Conservation (phyloP, 1,140 invertebrate species). For the Diorhabda sublineata region DNA sequence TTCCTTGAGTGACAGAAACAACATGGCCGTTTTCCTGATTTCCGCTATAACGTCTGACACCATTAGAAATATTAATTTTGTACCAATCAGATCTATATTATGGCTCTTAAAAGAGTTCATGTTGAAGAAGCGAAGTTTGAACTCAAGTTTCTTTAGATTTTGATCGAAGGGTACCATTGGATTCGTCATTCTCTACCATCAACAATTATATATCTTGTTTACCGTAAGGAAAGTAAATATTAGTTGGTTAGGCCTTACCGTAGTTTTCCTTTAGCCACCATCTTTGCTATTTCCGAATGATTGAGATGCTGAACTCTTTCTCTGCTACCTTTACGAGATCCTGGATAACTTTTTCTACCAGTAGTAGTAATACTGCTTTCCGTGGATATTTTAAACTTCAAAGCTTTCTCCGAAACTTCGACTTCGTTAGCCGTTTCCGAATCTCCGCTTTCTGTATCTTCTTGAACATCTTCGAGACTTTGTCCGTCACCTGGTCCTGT, state of each 20-base stretch:
- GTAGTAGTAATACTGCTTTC: conserved; percentile 52
- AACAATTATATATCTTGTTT: no score
- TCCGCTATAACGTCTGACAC: no score
- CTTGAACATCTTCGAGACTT: conserved; percentile 55
- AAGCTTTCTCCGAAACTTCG: conserved; percentile 69
- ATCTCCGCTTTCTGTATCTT: conserved; percentile 61
- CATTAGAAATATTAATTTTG: no score
- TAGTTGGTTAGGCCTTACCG: conserved; percentile 21
- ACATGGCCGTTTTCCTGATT: no score
- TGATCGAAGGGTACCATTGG: no score
- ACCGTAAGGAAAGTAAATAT: no score
- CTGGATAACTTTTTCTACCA: conserved; percentile 58
- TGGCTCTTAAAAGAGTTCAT: no score
- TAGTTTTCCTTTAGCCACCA: conserved; percentile 41
- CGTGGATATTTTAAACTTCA: conserved; percentile 71
- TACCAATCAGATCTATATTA: no score
- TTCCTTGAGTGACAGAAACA: no score
- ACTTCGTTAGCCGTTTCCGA: conserved; percentile 67
- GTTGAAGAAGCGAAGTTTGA: no score
- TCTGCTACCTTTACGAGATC: conserved; percentile 57
- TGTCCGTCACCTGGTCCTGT: conserved; percentile 51
- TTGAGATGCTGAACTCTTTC: conserved; percentile 49
- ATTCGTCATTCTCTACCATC: no score
- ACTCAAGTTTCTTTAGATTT: no score
- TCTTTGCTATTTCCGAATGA: conserved; percentile 31